Evolutionary conservation across 1,140 invertebrate species (phyloP).

Genomic region (Orchesella cincta): DNA sequence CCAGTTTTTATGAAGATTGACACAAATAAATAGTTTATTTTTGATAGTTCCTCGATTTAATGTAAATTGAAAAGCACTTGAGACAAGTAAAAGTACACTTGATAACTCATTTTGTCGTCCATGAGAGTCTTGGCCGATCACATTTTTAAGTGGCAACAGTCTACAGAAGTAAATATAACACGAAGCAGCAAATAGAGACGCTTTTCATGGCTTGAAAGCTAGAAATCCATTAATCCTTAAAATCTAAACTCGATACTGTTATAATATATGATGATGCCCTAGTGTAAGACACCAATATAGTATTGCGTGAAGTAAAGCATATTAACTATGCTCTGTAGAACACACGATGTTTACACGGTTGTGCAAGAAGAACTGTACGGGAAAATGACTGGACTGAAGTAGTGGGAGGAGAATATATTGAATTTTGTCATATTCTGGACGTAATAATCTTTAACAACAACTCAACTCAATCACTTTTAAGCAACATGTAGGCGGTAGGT

Average conservation of each 20-base stretch:
- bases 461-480: not conserved
- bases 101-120: not conserved
- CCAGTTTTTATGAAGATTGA: constrained; percentile 2
- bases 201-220: no score
- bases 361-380: not conserved
- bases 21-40: no score
- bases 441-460: not conserved
- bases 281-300: not conserved
- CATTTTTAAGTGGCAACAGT: not conserved
- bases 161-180: not conserved
- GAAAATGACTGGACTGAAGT: not conserved
- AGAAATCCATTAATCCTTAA: no score
- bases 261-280: no score
- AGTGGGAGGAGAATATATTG: not conserved
- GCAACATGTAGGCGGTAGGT: not conserved
- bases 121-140: not conserved
- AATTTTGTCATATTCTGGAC: not conserved
- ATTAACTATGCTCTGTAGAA: not conserved
- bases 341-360: not conserved
- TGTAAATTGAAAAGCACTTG: not conserved
- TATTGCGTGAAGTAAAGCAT: not conserved
- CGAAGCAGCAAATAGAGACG: no score
- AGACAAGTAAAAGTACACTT: not conserved
- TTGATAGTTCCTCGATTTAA: not conserved
- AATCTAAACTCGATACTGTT: no score